A percentile compares a stretch with the other conserved stretches of the same genome.
Conservation (phyloP, 2,888 invertebrate species). For the Drosophila ochracea region DNA sequence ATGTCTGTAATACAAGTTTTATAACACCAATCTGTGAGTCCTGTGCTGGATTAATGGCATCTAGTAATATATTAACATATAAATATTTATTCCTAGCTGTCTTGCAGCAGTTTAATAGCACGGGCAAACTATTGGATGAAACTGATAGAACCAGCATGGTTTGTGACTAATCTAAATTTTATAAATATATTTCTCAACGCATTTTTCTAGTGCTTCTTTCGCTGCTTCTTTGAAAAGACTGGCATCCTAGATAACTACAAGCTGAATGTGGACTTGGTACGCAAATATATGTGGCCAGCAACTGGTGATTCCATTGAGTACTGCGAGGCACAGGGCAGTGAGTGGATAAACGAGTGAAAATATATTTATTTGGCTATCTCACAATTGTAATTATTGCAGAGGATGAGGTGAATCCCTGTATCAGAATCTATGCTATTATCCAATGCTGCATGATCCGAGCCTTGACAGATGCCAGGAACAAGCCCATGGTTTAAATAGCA, state of each 20-base stretch:
- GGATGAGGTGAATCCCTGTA: conserved; percentile 85
- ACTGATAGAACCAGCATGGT: conserved; percentile 87
- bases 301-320: conserved; percentile 82
- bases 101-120: conserved; percentile 86
- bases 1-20: conserved; percentile 86
- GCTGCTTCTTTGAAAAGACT: conserved; percentile 86
- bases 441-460: conserved; percentile 86
- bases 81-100: conserved; percentile 83
- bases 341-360: conserved; percentile 27
- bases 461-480: conserved; percentile 82
- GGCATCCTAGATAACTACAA: conserved; percentile 86
- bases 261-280: conserved; percentile 84
- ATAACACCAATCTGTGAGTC: conserved; percentile 86
- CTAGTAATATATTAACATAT: too few relatives aligned
- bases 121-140: conserved; percentile 87
- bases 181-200: background rate
- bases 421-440: conserved; percentile 86
- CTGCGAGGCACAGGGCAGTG: conserved; percentile 82
- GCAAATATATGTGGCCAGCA: conserved; percentile 84
- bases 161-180: background rate
- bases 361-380: background rate
- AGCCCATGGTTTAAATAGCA: conserved; percentile 60
- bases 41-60: background rate
- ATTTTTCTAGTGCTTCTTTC: conserved; percentile 86
- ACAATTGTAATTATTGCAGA: conserved; percentile 55